phyloP scores from a whole-genome alignment of 2,888 invertebrate genomes.

The Dysmachus trigonus region DNA sequence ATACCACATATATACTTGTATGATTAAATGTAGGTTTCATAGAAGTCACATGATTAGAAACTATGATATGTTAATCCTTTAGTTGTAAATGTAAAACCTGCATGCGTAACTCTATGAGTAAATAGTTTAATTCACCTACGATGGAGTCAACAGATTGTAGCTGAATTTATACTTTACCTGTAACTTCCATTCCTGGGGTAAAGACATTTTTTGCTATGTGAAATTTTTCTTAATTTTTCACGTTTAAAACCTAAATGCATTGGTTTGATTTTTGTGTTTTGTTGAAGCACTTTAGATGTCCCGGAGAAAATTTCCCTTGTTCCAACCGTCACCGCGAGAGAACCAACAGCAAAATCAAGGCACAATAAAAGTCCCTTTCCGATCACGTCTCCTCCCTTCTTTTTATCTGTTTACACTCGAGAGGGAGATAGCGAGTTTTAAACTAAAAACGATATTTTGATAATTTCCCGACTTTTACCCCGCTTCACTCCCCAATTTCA shows the following conservation, averaged over 20 bases:
- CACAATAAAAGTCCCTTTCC: constrained; percentile 18
- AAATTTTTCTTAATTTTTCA: constrained; percentile 64
- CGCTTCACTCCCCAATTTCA: not conserved
- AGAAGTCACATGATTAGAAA: not conserved
- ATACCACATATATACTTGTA: not conserved
- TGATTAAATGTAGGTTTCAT: not conserved
- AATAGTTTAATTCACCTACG: not conserved
- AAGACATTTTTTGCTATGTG: constrained; percentile 65
- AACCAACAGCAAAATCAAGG: constrained; percentile 23
- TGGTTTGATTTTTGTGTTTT: constrained; percentile 63
- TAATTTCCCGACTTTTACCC: constrained; percentile 9
- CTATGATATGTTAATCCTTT: not conserved
- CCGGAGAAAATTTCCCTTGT: constrained; percentile 22
- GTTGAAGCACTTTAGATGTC: constrained; percentile 49
- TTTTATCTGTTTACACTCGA: not conserved
- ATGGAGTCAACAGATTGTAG: not conserved
- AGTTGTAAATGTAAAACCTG: not conserved
- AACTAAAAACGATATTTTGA: not conserved
- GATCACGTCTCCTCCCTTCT: not conserved
- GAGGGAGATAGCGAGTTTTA: constrained; percentile 15
- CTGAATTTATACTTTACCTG: constrained; percentile 55
- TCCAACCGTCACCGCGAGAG: constrained; percentile 24
- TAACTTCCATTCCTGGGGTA: constrained; percentile 65
- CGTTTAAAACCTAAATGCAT: constrained; percentile 67
- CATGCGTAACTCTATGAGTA: not conserved